Evolutionary conservation across 1,140 invertebrate genomes (phyloP), one percentile per base, ranked within the genome.

Genomic region (Macrobrachium nipponense): DNA sequence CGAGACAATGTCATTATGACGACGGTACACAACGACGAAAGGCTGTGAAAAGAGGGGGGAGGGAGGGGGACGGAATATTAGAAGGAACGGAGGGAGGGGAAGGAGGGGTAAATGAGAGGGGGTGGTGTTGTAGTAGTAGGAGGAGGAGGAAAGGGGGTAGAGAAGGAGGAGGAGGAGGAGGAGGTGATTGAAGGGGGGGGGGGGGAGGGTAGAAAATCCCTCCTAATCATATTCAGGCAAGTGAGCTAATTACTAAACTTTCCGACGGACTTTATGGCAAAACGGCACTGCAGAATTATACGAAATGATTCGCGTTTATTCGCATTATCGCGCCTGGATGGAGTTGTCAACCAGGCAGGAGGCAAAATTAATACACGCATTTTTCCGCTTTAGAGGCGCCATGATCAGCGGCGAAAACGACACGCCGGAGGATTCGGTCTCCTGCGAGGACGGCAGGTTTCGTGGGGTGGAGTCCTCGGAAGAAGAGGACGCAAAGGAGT

Each of bases 171-270:
- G 4, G 27, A 36, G 4, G 1, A 4, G 27, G 27, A 4, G 4
- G 27, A 4, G 27, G 27, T 36, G 4, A 4, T 36, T 36, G 1
- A 36, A 4, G 4, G 27, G 27, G 27, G 27, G 51, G 5, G 5
- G 51, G 51, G 51, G 12, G 51, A 10, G 51, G 51, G 51, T 51
- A 51, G 72, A 83, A 83, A 83, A 83, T 83, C 82, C 82, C 23
- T 61, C 72, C 82, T 83, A 83, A 83, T 83, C 72, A 64, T 83
- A 83, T 83, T 83, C 82, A 83, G 82, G 82, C 82, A 83, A 83
- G 68, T 83, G 82, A 77, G 72, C 82, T 83, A 83, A 83, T 83
- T 83, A 66, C 82, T 73, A 83, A 83, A 83, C 82, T 83, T 83
- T 83, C 82, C 62, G 60, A 27, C 82, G 23, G 60, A 83, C 72